Evolutionary conservation across 2,888 invertebrate species (phyloP).

Genomic region (Lypha dubia): DNA sequence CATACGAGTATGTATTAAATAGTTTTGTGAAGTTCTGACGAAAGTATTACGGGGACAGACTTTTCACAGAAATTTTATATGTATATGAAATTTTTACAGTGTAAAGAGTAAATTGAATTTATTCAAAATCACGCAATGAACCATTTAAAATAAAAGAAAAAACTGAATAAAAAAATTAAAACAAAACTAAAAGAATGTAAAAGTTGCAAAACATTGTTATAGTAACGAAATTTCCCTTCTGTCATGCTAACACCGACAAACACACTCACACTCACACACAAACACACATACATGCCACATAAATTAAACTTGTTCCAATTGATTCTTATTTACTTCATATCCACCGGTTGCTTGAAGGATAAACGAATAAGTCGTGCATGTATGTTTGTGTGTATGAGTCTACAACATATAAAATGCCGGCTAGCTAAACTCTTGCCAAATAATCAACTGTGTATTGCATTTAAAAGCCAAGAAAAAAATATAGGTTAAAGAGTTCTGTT

Average conservation of each 20-base stretch:
- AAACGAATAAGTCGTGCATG: too few species aligned
- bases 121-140: constrained; percentile 55
- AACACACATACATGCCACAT: constrained; percentile 18
- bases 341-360: constrained; percentile 65
- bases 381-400: too few species aligned
- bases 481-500: constrained; percentile 62
- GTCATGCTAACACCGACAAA: background rate
- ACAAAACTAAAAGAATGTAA: constrained; percentile 35
- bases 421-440: constrained; percentile 51
- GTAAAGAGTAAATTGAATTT: constrained; percentile 28
- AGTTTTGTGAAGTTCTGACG: too few species aligned
- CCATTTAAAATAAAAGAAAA: constrained; percentile 47
- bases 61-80: background rate
- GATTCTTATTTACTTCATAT: constrained; percentile 42
- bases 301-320: constrained; percentile 41
- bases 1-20: too few species aligned
- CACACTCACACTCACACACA: background rate
- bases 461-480: constrained; percentile 37
- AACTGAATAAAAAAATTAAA: constrained; percentile 27
- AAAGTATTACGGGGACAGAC: too few species aligned
- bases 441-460: constrained; percentile 17
- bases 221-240: constrained; percentile 51
- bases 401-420: constrained; percentile 50
- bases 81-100: constrained; percentile 20
- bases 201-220: constrained; percentile 49